Evolutionary conservation across 2,797 vertebrate genomes (phyloP).

Genomic region (Phylloscopus collybita): DNA sequence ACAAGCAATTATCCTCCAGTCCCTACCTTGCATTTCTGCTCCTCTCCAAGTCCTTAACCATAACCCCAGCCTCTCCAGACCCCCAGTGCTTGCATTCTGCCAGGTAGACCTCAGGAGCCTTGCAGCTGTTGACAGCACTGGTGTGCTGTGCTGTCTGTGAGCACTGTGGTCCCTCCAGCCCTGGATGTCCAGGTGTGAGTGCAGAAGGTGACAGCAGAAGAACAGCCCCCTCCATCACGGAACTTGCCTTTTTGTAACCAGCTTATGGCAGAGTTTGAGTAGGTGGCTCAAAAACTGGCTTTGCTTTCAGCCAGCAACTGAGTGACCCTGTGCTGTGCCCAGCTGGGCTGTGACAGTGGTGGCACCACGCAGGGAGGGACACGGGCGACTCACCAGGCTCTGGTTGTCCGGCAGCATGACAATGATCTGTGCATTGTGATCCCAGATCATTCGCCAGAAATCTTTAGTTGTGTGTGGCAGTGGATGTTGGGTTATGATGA

Average conservation of each 20-base stretch:
- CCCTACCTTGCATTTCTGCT: background rate
- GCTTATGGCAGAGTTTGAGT: background rate
- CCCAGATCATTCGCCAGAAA: constrained; percentile 99
- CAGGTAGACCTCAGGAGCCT: background rate
- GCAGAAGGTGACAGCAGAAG: background rate
- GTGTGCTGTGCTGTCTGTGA: background rate
- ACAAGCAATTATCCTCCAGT: background rate
- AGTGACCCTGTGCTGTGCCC: background rate
- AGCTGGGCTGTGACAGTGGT: background rate
- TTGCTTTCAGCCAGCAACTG: background rate
- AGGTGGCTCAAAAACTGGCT: background rate
- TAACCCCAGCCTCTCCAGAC: background rate
- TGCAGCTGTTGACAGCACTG: background rate
- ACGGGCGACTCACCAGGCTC: constrained; percentile 85
- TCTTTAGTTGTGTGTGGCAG: constrained; percentile 98
- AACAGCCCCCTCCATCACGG: rapidly evolving
- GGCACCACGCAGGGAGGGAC: background rate
- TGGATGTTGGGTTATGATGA: constrained; percentile 98
- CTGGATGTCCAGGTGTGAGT: background rate
- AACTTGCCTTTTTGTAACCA: background rate
- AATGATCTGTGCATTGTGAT: constrained; percentile 98
- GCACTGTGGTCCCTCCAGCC: background rate
- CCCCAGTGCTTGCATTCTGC: background rate
- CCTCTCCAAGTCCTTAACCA: background rate
- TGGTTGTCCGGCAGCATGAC: constrained; percentile 99